phyloP scores from a whole-genome alignment of 2,888 invertebrate species.

The Uloborus plumipes region DNA sequence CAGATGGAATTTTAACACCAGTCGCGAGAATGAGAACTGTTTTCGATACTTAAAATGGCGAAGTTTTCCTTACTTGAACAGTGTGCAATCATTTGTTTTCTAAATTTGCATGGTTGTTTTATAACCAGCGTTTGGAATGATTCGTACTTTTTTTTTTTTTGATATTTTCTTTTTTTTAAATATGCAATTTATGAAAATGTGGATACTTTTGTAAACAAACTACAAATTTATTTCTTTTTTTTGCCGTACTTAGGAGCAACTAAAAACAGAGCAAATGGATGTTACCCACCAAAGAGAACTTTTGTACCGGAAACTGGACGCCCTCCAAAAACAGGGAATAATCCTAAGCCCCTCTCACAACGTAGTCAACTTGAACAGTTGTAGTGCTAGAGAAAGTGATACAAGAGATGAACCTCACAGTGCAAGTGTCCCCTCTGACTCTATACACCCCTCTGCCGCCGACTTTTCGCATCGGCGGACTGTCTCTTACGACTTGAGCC shows the following conservation, averaged over 20 bases:
- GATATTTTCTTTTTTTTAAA: background rate
- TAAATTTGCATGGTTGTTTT: too few relatives aligned
- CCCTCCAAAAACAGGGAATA: conserved; percentile 82
- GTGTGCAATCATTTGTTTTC: too few relatives aligned
- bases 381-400: conserved; percentile 30
- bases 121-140: too few relatives aligned
- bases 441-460: conserved; percentile 53
- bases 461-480: conserved; percentile 60
- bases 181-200: background rate
- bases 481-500: conserved; percentile 62
- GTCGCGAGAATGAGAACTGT: too few relatives aligned
- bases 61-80: too few relatives aligned
- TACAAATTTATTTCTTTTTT: background rate
- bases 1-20: too few relatives aligned
- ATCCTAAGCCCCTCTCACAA: conserved; percentile 77
- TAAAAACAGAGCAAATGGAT: conserved; percentile 84
- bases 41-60: too few relatives aligned
- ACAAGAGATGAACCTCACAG: conserved; percentile 64
- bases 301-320: conserved; percentile 87
- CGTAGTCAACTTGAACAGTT: conserved; percentile 69
- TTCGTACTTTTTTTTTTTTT: background rate
- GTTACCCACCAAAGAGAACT: conserved; percentile 92
- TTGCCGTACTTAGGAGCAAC: conserved; percentile 75
- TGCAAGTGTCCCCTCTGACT: conserved; percentile 55
- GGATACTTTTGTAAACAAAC: background rate